Conservation (phyloP, 2,888 invertebrate species). For the Tachina fera region DNA sequence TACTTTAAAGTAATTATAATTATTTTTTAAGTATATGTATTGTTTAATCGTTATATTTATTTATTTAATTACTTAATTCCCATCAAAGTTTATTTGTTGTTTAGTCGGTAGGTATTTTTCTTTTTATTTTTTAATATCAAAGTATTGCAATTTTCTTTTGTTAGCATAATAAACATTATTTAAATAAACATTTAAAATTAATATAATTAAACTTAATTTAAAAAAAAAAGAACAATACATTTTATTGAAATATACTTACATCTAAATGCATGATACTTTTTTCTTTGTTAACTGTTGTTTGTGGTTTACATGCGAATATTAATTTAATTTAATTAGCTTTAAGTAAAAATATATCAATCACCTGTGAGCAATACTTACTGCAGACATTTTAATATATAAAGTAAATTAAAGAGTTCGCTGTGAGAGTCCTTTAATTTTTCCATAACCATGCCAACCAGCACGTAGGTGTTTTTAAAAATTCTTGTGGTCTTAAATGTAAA, state of each 20-base stretch:
- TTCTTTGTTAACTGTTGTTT: not conserved
- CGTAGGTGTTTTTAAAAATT: too few relatives aligned
- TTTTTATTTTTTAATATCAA: not conserved
- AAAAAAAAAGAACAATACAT: not conserved
- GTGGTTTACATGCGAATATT: not conserved
- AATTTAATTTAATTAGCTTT: not conserved
- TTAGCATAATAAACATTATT: not conserved
- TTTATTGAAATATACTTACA: not conserved
- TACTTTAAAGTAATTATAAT: too few relatives aligned
- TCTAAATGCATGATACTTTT: not conserved
- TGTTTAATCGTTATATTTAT: too few relatives aligned
- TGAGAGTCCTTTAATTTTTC: too few relatives aligned
- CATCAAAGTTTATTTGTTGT: too few relatives aligned
- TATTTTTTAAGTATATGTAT: too few relatives aligned
- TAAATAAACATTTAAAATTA: not conserved
- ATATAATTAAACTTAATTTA: not conserved
- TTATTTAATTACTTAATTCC: too few relatives aligned
- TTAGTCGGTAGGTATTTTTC: not conserved
- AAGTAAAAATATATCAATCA: slow-evolving; percentile 6
- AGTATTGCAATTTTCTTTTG: not conserved
- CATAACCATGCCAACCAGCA: too few relatives aligned
- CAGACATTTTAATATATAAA: not conserved
- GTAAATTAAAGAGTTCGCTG: not conserved
- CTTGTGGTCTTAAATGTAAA: too few relatives aligned
- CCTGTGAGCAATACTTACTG: not conserved